These are phyloP conservation scores for Rhizomys pruinosus DNA, from an alignment of 2,113 vertebrate species.

Conservation along the genomic window DNA sequence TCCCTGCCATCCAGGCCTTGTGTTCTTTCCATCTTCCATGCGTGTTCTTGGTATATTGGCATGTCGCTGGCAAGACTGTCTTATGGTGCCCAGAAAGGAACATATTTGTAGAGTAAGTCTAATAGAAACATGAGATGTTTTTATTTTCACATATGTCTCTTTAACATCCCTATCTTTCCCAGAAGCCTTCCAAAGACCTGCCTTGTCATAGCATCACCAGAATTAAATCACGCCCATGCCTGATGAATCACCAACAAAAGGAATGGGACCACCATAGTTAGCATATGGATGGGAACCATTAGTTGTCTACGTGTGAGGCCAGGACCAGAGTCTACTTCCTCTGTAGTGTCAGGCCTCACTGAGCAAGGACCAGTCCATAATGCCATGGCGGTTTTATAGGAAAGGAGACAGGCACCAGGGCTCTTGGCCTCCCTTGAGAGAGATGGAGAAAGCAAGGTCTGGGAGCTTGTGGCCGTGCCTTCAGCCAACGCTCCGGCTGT, in stretches of 20 bases:
- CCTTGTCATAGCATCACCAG: not conserved
- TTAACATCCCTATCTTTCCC: conserved; percentile 35
- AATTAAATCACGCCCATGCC: conserved; percentile 9
- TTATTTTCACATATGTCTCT: conserved; percentile 23
- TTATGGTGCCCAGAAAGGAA: conserved; percentile 12
- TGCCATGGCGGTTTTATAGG: not conserved
- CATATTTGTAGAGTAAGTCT: conserved; percentile 49
- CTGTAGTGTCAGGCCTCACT: not conserved
- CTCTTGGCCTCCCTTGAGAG: not conserved
- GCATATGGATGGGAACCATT: not conserved
- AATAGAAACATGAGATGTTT: not conserved
- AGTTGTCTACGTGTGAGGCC: conserved; percentile 1
- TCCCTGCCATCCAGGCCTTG: not conserved
- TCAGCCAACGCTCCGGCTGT: conserved; percentile 19
- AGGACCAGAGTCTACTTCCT: not conserved
- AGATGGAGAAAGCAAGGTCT: not conserved
- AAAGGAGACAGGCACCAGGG: not conserved
- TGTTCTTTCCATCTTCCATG: conserved; percentile 8
- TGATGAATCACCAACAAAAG: conserved; percentile 17
- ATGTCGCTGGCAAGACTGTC: not conserved
- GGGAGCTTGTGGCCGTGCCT: conserved; percentile 14
- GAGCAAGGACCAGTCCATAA: not conserved
- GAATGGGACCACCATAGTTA: not conserved
- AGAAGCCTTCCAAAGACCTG: conserved; percentile 7
- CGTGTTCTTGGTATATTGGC: conserved; percentile 14